These are phyloP conservation scores for Calephelis nemesis DNA, from an alignment of 1,140 invertebrate species.

Conservation along the genomic window DNA sequence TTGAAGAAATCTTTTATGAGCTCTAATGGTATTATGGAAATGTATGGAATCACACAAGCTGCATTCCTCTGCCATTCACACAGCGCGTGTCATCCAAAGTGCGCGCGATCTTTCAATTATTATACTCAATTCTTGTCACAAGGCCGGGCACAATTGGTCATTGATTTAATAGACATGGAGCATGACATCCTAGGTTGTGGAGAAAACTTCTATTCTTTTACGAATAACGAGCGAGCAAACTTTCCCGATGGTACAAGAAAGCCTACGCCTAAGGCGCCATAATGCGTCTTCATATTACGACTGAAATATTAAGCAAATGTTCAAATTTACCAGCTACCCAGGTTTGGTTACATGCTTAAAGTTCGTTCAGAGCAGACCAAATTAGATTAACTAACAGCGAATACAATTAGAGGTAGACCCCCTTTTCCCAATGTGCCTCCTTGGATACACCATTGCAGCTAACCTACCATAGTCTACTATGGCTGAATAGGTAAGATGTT, in stretches of 20 bases:
- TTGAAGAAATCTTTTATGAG: background rate
- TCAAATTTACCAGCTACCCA: too few species aligned
- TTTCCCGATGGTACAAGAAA: background rate
- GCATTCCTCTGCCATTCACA: conserved; percentile 47
- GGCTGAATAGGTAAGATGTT: too few species aligned
- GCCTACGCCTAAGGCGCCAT: too few species aligned
- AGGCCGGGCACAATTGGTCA: conserved; percentile 36
- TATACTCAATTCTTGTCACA: conserved; percentile 57
- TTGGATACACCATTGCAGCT: too few species aligned
- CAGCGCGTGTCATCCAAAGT: conserved; percentile 59
- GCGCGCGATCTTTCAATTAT: conserved; percentile 65
- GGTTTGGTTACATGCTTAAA: too few species aligned
- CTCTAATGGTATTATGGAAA: background rate
- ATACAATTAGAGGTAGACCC: too few species aligned
- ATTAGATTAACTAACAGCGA: too few species aligned
- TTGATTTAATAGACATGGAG: conserved; percentile 1
- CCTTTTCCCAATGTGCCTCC: too few species aligned
- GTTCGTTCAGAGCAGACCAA: too few species aligned
- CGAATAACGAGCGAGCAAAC: background rate
- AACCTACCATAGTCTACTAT: too few species aligned
- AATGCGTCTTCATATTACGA: too few species aligned
- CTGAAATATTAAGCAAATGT: too few species aligned
- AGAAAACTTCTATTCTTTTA: background rate
- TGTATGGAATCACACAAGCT: conserved; percentile 18
- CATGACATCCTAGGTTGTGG: conserved; percentile 2